Percentiles rank a stretch among this genome's conserved stretches.
Conservation (phyloP, 2,888 invertebrate genomes). For the Ochropleura leucogaster region DNA sequence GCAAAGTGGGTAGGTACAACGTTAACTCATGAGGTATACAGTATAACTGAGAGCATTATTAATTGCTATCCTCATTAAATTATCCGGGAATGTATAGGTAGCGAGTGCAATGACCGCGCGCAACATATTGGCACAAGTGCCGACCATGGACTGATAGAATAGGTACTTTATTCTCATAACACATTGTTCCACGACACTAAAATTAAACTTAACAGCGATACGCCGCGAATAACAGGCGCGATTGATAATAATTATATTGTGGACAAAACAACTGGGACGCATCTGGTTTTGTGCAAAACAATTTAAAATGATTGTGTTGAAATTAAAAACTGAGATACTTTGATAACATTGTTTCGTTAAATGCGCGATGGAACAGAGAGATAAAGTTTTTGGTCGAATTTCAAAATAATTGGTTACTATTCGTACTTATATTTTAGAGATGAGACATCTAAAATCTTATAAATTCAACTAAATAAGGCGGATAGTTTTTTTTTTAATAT, state of each 20-base stretch:
- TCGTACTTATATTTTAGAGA: neutral
- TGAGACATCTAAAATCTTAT: neutral
- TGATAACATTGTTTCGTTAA: slow-evolving; percentile 21
- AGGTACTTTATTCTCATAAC: slow-evolving; percentile 18
- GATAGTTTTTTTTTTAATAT: neutral
- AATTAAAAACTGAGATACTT: slow-evolving; percentile 1
- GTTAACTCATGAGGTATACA: too few relatives aligned
- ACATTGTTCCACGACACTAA: slow-evolving; percentile 53
- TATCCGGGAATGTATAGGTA: slow-evolving; percentile 8
- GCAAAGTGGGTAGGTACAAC: too few relatives aligned
- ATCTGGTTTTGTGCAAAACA: slow-evolving; percentile 37
- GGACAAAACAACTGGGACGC: slow-evolving; percentile 47
- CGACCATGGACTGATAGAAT: slow-evolving; percentile 33
- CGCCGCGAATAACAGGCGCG: slow-evolving; percentile 26
- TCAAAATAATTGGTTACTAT: neutral
- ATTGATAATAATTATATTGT: slow-evolving; percentile 33
- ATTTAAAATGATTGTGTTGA: slow-evolving; percentile 20
- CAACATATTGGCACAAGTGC: slow-evolving; percentile 65
- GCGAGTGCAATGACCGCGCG: slow-evolving; percentile 57
- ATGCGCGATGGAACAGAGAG: neutral
- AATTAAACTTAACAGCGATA: slow-evolving; percentile 35
- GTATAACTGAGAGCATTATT: too few relatives aligned
- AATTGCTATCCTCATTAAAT: slow-evolving; percentile 24
- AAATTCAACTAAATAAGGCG: neutral
- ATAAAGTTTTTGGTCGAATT: neutral